Evolutionary conservation across 2,113 vertebrate genomes (phyloP).

Genomic region (Trichechus manatus): DNA sequence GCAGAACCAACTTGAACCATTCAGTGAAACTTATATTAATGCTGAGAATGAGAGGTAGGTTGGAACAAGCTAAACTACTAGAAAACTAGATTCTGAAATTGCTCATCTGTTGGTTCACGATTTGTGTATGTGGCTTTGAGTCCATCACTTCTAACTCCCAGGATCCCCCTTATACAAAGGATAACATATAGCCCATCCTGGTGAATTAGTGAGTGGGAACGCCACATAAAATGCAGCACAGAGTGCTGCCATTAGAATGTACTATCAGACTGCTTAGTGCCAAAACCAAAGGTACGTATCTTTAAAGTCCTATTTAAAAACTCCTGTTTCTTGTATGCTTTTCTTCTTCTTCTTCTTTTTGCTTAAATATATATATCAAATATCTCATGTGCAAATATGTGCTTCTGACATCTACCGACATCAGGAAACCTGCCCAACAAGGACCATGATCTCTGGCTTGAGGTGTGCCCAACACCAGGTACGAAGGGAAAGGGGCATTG

Average conservation of each 20-base stretch:
- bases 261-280: neutral
- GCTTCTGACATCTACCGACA: neutral
- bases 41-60: neutral
- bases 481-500: neutral
- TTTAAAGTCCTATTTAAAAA: neutral
- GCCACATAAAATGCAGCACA: neutral
- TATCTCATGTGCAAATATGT: neutral
- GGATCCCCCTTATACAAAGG: neutral
- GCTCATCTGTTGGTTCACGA: neutral
- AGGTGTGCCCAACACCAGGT: neutral
- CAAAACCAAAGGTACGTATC: neutral
- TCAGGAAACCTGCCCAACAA: neutral
- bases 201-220: neutral
- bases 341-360: neutral
- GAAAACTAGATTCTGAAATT: neutral
- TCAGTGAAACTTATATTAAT: neutral
- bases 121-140: neutral
- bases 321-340: neutral
- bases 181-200: neutral
- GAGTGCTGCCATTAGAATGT: neutral
- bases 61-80: neutral
- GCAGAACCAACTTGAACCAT: neutral
- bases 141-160: neutral
- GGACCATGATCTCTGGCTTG: neutral
- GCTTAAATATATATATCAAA: neutral